A percentile compares a stretch with the other conserved stretches of the same genome.
Evolutionary conservation across 2,113 vertebrate species (phyloP).

Genomic region (Cathartes aura): DNA sequence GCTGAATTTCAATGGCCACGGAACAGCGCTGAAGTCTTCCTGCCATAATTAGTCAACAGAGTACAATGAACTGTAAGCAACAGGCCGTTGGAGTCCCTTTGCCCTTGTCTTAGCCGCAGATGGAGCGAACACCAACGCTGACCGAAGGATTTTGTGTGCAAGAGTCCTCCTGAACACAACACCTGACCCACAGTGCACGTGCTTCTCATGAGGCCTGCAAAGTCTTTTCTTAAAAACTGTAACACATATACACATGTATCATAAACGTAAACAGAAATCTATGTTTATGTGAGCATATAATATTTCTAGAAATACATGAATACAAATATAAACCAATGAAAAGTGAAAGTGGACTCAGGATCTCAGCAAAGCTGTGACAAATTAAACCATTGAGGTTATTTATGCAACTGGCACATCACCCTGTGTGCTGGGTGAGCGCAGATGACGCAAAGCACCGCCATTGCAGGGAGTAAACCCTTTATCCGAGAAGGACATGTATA

Average conservation of each 20-base stretch:
- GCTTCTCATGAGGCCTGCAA: background rate
- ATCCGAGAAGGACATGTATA: rapidly evolving
- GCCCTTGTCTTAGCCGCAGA: background rate
- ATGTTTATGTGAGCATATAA: background rate
- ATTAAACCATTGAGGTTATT: background rate
- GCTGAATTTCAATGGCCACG: background rate
- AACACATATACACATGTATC: background rate
- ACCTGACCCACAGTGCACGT: background rate
- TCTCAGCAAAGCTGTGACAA: background rate
- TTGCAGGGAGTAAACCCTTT: background rate
- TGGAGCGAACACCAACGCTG: background rate
- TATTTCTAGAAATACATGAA: background rate
- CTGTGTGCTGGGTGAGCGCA: background rate
- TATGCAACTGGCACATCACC: no score
- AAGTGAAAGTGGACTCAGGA: rapidly evolving
- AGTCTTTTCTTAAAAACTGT: background rate
- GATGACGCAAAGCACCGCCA: rapidly evolving
- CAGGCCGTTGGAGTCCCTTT: background rate
- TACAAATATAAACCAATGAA: background rate
- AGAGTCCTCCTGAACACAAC: background rate
- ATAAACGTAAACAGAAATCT: background rate
- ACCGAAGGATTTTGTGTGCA: rapidly evolving
- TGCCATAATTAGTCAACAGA: background rate
- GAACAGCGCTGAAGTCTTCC: background rate
- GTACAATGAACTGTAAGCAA: background rate